phyloP scores from a whole-genome alignment of 2,797 vertebrate genomes.

The Micropoecilia bifurca region DNA sequence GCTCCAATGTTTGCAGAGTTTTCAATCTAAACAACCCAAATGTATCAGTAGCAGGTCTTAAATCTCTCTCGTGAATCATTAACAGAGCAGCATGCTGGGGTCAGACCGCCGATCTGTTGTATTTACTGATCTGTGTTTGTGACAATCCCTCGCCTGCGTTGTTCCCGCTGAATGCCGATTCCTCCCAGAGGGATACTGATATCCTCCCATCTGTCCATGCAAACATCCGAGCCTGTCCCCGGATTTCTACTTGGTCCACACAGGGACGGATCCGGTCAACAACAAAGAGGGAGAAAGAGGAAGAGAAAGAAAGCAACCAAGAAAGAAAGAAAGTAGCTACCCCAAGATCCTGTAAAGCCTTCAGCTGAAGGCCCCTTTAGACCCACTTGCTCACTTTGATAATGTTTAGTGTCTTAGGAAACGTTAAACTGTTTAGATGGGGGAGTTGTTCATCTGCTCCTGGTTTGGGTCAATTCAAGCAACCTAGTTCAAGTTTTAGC shows the following conservation, averaged over 20 bases:
- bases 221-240: neutral
- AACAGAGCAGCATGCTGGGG: neutral
- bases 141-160: conserved; percentile 28
- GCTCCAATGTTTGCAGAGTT: neutral
- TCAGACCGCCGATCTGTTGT: conserved; percentile 14
- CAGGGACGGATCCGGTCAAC: neutral
- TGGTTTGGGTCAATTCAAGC: neutral
- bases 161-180: conserved; percentile 26
- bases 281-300: neutral
- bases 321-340: neutral
- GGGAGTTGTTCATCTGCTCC: neutral
- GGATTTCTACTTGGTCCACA: neutral
- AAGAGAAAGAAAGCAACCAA: neutral
- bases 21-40: neutral
- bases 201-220: conserved; percentile 40
- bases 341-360: neutral
- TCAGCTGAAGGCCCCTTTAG: neutral
- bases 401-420: neutral
- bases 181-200: conserved; percentile 20
- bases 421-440: neutral
- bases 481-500: neutral
- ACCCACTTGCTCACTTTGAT: neutral
- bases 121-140: conserved; percentile 46
- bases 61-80: neutral
- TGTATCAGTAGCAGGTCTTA: neutral